These are phyloP conservation scores for Atherinosoma microstoma DNA, from an alignment of 2,797 vertebrate genomes.

Conservation along the genomic window DNA sequence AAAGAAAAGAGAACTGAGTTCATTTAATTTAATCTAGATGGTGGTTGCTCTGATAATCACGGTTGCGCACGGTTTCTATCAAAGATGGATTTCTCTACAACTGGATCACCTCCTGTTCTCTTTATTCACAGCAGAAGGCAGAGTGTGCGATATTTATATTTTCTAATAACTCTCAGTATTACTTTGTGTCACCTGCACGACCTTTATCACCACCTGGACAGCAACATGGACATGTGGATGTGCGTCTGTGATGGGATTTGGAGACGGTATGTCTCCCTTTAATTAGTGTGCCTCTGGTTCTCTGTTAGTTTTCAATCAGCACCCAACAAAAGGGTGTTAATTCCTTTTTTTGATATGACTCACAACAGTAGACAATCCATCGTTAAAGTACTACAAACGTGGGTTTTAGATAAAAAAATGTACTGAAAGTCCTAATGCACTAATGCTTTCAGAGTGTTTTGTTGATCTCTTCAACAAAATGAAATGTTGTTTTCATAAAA, in stretches of 20 bases:
- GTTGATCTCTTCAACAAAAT: background rate
- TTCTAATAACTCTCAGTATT: conserved; percentile 73
- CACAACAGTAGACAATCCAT: conserved; percentile 6
- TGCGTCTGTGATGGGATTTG: background rate
- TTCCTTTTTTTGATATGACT: conserved; percentile 5
- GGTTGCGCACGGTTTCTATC: conserved; percentile 53
- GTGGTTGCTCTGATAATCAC: conserved; percentile 40
- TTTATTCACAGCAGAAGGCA: conserved; percentile 69
- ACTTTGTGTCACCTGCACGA: conserved; percentile 59
- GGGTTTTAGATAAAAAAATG: conserved; percentile 23
- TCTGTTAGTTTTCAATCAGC: conserved; percentile 15
- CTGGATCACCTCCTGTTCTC: conserved; percentile 52
- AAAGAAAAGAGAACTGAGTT: background rate
- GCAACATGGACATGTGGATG: conserved; percentile 1
- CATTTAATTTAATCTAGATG: conserved; percentile 15
- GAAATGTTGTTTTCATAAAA: conserved; percentile 19
- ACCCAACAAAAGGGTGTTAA: background rate
- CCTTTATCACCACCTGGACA: conserved; percentile 44
- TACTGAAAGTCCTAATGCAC: background rate
- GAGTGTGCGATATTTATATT: conserved; percentile 76
- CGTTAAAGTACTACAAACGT: conserved; percentile 12
- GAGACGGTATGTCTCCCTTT: conserved; percentile 15
- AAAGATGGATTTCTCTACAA: conserved; percentile 34
- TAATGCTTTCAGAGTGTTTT: conserved; percentile 9
- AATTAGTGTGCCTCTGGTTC: conserved; percentile 30